A percentile compares a stretch with the other conserved stretches of the same genome.
These are phyloP conservation scores for Cantharis nigra DNA, from an alignment of 2,888 invertebrate species.

Conservation along the genomic window DNA sequence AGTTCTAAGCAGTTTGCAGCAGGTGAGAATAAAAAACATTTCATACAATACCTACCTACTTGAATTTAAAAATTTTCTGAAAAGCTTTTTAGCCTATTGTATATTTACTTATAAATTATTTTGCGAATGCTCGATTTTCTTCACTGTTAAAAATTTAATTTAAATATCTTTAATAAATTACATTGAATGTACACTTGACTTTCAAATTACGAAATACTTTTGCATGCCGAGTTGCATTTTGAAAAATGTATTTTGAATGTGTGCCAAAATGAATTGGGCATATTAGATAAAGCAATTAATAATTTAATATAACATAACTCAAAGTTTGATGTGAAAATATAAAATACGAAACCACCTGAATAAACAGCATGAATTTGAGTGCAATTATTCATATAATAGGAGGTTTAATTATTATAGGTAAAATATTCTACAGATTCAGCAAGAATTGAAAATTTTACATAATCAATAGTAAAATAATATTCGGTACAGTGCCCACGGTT, in stretches of 20 bases:
- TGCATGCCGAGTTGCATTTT: neutral
- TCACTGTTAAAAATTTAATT: neutral
- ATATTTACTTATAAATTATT: neutral
- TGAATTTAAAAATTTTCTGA: neutral
- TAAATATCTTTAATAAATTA: neutral
- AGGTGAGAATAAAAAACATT: slow-evolving; percentile 21
- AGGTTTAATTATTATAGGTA: neutral
- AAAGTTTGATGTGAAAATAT: neutral
- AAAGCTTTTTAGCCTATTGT: neutral
- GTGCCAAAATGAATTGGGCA: neutral
- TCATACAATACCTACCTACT: neutral
- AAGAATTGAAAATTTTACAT: neutral
- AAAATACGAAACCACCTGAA: neutral
- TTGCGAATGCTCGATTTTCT: neutral
- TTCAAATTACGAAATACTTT: neutral
- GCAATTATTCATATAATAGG: neutral
- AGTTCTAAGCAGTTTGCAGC: slow-evolving; percentile 30
- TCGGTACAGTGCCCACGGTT: neutral
- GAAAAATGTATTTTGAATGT: neutral
- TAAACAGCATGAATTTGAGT: neutral
- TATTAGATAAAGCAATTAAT: neutral
- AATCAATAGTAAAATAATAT: neutral
- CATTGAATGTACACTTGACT: neutral
- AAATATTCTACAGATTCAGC: neutral
- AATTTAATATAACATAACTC: neutral